Evolutionary conservation across 2,888 invertebrate genomes (phyloP).

Genomic region (Dolomedes plantarius): DNA sequence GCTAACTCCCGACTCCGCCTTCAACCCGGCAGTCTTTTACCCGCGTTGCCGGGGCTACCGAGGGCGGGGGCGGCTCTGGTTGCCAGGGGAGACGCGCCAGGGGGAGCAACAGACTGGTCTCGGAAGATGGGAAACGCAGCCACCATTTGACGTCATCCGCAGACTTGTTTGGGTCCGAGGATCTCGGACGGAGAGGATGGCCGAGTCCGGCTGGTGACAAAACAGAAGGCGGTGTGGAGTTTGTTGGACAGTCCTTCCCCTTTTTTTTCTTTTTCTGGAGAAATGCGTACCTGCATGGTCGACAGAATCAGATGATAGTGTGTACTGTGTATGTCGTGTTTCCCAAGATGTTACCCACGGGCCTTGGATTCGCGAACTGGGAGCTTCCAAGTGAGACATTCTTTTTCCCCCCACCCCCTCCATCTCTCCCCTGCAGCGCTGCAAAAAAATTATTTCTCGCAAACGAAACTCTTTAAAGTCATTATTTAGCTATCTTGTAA

Average conservation of each 20-base stretch:
- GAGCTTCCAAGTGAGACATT: conserved; percentile 42
- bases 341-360: conserved; percentile 41
- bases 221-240: neutral
- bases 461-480: too few relatives aligned
- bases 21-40: neutral
- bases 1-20: neutral
- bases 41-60: neutral
- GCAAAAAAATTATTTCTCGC: too few relatives aligned
- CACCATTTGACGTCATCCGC: neutral
- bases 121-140: neutral
- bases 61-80: neutral
- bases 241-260: too few relatives aligned
- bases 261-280: too few relatives aligned
- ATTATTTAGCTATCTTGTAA: too few relatives aligned
- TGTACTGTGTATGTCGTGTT: neutral
- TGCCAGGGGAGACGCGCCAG: neutral
- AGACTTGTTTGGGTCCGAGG: neutral
- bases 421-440: too few relatives aligned
- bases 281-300: too few relatives aligned
- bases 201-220: neutral
- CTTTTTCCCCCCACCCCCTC: neutral
- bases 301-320: neutral
- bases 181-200: neutral
- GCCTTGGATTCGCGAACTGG: conserved; percentile 59
- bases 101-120: conserved; percentile 3